These are phyloP conservation scores for Bucco capensis DNA, from an alignment of 2,113 vertebrate species.

Conservation along the genomic window DNA sequence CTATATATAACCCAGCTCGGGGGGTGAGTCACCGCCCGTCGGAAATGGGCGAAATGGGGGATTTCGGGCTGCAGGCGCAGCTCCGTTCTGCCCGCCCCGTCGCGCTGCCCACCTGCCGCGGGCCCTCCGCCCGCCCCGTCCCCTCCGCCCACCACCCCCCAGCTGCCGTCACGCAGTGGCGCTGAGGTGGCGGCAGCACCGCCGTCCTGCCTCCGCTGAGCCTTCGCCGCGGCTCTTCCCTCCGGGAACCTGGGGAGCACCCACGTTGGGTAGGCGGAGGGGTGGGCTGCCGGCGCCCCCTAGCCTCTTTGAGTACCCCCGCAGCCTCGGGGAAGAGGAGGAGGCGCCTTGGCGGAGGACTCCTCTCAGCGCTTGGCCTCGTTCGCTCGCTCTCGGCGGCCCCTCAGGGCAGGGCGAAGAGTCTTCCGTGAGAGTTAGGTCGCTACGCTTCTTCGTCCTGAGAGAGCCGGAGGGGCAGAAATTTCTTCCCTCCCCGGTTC, in stretches of 20 bases:
- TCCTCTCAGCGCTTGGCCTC: background rate
- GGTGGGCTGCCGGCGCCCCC: background rate
- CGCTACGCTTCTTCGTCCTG: background rate
- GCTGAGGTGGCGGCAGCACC: background rate
- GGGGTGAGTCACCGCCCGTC: background rate
- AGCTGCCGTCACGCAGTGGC: background rate
- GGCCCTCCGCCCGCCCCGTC: background rate
- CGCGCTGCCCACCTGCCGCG: background rate
- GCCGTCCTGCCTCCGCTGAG: background rate
- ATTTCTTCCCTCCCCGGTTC: no score
- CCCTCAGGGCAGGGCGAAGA: background rate
- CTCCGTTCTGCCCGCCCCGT: background rate
- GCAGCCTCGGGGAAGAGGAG: background rate
- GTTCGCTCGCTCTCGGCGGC: no score
- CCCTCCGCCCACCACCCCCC: background rate
- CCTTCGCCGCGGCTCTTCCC: background rate
- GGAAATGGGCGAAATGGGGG: background rate
- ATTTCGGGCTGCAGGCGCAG: background rate
- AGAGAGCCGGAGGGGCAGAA: no score
- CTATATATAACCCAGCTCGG: background rate
- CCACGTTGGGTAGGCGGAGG: no score
- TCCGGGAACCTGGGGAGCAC: background rate
- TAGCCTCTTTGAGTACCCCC: no score
- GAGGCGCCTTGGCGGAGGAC: background rate
- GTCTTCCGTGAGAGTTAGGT: background rate